Conservation (phyloP, 2,113 vertebrate species). For the Plecturocebus donacophilus region DNA sequence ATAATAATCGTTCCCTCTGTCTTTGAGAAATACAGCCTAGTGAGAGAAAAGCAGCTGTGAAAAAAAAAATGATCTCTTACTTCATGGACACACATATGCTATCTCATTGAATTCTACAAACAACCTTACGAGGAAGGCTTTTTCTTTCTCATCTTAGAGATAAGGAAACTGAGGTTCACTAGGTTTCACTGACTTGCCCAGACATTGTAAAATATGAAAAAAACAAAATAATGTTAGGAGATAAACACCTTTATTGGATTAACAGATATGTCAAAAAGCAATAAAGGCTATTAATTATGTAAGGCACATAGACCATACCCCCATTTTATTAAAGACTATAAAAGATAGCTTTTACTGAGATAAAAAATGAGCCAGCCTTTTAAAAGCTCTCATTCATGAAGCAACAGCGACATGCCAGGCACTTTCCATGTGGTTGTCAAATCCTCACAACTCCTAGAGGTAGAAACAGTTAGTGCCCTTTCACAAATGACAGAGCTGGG, state of each 20-base stretch:
- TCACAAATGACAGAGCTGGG: neutral
- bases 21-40: conserved; percentile 6
- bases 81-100: neutral
- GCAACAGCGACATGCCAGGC: neutral
- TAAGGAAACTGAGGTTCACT: neutral
- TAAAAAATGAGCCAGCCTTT: neutral
- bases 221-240: neutral
- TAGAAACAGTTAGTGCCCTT: neutral
- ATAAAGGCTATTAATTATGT: neutral
- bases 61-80: neutral
- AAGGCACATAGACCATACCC: neutral
- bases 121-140: neutral
- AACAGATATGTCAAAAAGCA: neutral
- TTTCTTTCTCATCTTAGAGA: neutral
- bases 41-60: neutral
- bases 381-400: neutral
- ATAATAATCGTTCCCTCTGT: neutral
- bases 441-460: neutral
- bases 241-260: neutral
- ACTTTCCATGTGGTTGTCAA: neutral
- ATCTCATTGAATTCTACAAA: neutral
- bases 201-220: neutral
- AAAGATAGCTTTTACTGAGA: neutral
- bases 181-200: neutral
- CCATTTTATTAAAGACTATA: neutral